Conservation (phyloP, 2,797 vertebrate species). For the Catharus ustulatus region DNA sequence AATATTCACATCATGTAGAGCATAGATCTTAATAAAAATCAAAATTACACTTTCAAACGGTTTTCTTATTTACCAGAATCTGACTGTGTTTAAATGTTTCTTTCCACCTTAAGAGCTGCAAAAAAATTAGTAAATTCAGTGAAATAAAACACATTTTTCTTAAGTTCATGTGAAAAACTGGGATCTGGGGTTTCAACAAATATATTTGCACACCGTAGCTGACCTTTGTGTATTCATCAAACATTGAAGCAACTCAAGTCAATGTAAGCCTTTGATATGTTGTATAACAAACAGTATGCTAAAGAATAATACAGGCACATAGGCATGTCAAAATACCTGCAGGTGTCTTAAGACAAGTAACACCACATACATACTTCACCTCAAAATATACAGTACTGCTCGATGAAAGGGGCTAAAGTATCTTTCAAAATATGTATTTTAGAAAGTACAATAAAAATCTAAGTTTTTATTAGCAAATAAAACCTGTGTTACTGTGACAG, state of each 20-base stretch:
- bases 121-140: neutral
- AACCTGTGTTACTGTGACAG: neutral
- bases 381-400: neutral
- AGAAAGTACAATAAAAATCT: neutral
- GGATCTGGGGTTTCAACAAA: neutral
- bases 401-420: neutral
- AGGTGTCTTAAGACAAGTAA: neutral
- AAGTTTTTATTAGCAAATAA: neutral
- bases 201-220: neutral
- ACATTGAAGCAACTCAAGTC: neutral
- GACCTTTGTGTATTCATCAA: neutral
- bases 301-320: neutral
- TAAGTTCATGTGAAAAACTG: neutral
- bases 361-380: neutral
- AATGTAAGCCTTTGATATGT: neutral
- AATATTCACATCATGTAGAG: neutral
- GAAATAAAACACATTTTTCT: neutral
- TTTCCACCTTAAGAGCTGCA: neutral
- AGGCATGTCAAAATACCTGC: neutral
- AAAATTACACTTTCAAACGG: neutral
- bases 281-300: neutral
- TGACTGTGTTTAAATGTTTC: neutral
- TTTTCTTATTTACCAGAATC: neutral
- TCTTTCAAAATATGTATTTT: neutral
- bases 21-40: neutral